Conservation (phyloP, 2,797 vertebrate species). For the Chrysocyon brachyurus region DNA sequence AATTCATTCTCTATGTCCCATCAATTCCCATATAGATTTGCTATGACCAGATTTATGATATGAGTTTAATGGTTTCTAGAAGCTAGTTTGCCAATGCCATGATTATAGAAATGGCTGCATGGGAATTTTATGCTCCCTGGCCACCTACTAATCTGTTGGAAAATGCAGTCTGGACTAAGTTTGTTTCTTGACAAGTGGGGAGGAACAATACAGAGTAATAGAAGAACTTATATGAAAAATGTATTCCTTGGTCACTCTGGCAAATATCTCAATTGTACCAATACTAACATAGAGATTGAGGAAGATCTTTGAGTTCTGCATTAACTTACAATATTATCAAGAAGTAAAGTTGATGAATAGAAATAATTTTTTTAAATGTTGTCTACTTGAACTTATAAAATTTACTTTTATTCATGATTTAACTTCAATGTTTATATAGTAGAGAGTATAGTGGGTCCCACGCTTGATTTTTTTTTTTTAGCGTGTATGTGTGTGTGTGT, state of each 20-base stretch:
- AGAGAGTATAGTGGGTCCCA: background rate
- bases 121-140: slow-evolving; percentile 66
- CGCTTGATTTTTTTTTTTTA: background rate
- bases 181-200: slow-evolving; percentile 37
- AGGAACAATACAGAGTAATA: background rate
- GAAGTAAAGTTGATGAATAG: background rate
- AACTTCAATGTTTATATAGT: background rate
- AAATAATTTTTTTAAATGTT: background rate
- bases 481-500: background rate
- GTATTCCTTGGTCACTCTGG: background rate
- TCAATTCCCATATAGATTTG: slow-evolving; percentile 76
- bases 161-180: slow-evolving; percentile 23
- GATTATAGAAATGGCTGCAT: slow-evolving; percentile 69
- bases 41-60: slow-evolving; percentile 76
- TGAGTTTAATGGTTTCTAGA: slow-evolving; percentile 80
- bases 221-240: slow-evolving; percentile 25
- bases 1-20: slow-evolving; percentile 74
- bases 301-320: background rate
- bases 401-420: slow-evolving; percentile 10
- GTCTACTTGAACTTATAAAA: background rate
- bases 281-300: background rate
- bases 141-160: slow-evolving; percentile 18
- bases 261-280: background rate
- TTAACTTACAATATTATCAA: background rate
- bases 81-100: slow-evolving; percentile 71